These are phyloP conservation scores for Perizoma flavofasciatum DNA, from an alignment of 2,888 invertebrate species.

Conservation along the genomic window DNA sequence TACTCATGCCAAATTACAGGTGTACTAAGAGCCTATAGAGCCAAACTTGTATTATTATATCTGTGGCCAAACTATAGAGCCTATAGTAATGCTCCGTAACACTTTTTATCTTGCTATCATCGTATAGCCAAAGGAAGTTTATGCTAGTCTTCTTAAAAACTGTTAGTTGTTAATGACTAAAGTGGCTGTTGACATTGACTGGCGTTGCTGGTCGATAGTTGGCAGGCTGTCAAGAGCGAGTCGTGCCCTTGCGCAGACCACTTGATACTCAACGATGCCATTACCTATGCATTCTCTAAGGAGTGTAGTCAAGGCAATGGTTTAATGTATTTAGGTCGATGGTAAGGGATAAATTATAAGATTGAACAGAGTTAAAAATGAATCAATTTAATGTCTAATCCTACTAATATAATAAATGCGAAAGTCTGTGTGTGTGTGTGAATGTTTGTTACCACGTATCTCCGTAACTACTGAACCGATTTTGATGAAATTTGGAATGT, in stretches of 20 bases:
- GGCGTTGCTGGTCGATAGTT: conserved; percentile 66
- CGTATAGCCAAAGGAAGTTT: not conserved
- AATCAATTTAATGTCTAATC: too few species aligned
- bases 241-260: conserved; percentile 57
- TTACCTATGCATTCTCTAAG: conserved; percentile 24
- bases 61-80: too few species aligned
- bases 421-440: too few species aligned
- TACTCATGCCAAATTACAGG: too few species aligned
- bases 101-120: too few species aligned
- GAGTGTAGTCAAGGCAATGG: conserved; percentile 17
- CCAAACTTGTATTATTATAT: too few species aligned
- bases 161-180: conserved; percentile 50
- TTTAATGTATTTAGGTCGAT: conserved; percentile 10
- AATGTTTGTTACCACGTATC: too few species aligned
- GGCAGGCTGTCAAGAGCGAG: conserved; percentile 69
- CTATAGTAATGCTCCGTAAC: too few species aligned
- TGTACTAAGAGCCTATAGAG: too few species aligned
- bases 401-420: too few species aligned
- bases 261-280: conserved; percentile 28
- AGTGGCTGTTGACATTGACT: conserved; percentile 73
- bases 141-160: conserved; percentile 27
- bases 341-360: not conserved
- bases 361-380: not conserved
- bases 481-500: too few species aligned
- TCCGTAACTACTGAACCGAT: too few species aligned